Percentiles rank a stretch among this genome's conserved stretches.
These are phyloP conservation scores for Nomada hirtipes DNA, from an alignment of 2,888 invertebrate species.

Conservation along the genomic window DNA sequence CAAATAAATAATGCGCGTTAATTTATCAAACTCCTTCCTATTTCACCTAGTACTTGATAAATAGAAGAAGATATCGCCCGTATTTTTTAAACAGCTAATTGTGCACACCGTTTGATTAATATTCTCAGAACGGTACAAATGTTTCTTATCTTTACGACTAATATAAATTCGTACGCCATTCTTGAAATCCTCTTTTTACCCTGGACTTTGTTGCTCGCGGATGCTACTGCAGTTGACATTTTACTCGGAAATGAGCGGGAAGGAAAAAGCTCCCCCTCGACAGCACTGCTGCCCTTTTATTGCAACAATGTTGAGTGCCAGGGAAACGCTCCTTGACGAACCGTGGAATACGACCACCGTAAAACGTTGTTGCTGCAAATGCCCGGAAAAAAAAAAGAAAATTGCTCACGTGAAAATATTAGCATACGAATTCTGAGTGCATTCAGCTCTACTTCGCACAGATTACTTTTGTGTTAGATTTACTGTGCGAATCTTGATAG, in stretches of 20 bases:
- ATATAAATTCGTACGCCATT: background rate
- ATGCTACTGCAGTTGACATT: slow-evolving; percentile 55
- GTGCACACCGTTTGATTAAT: too few species aligned
- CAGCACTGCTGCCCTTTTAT: slow-evolving; percentile 64
- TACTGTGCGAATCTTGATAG: background rate
- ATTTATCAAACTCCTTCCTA: too few species aligned
- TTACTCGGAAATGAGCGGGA: slow-evolving; percentile 66
- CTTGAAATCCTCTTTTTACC: background rate
- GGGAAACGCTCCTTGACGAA: slow-evolving; percentile 50
- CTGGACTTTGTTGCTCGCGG: slow-evolving; percentile 46
- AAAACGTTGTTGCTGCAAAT: slow-evolving; percentile 24
- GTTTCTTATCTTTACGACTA: background rate
- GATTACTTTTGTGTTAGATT: background rate
- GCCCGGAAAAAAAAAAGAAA: background rate
- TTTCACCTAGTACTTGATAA: too few species aligned
- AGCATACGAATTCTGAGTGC: background rate
- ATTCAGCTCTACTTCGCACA: slow-evolving; percentile 9
- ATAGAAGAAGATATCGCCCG: too few species aligned
- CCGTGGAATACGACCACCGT: slow-evolving; percentile 48
- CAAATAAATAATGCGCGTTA: too few species aligned
- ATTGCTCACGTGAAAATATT: slow-evolving; percentile 5
- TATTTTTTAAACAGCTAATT: too few species aligned
- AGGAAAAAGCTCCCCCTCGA: slow-evolving; percentile 61
- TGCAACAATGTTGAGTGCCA: slow-evolving; percentile 63
- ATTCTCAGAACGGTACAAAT: too few species aligned